These are phyloP conservation scores for Pogonognathellus flavescens DNA, from an alignment of 1,140 invertebrate genomes.

Conservation along the genomic window DNA sequence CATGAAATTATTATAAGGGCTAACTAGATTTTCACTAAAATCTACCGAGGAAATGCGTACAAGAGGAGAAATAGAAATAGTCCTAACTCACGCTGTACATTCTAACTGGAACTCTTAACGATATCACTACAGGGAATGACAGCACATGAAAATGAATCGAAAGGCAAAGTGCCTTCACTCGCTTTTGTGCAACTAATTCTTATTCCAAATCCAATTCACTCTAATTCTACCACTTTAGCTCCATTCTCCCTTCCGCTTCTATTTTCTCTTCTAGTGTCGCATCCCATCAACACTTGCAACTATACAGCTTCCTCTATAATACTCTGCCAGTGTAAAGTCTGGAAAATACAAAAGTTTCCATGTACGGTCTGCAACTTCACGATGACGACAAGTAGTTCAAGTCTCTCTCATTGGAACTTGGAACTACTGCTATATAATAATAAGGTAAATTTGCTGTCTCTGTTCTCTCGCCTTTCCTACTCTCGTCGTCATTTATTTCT, in stretches of 20 bases:
- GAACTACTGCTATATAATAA: too few species aligned
- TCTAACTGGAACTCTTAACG: too few species aligned
- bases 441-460: too few species aligned
- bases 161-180: conserved; percentile 4
- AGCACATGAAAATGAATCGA: too few species aligned
- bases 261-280: background rate
- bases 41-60: too few species aligned
- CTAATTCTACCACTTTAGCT: conserved; percentile 39
- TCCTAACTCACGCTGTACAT: too few species aligned
- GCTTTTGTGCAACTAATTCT: conserved; percentile 16
- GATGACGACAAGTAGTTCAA: conserved; percentile 2
- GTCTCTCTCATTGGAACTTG: background rate
- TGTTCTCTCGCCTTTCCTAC: too few species aligned
- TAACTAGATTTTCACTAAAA: background rate
- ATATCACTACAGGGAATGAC: too few species aligned
- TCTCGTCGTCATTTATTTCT: too few species aligned
- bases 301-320: background rate
- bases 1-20: background rate
- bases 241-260: conserved; percentile 9
- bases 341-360: background rate
- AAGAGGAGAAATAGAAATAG: too few species aligned
- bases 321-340: background rate
- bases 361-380: background rate
- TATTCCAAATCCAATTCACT: conserved; percentile 38
- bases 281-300: background rate